phyloP scores from a whole-genome alignment of 1,140 invertebrate genomes.

The Pomacea maculata region DNA sequence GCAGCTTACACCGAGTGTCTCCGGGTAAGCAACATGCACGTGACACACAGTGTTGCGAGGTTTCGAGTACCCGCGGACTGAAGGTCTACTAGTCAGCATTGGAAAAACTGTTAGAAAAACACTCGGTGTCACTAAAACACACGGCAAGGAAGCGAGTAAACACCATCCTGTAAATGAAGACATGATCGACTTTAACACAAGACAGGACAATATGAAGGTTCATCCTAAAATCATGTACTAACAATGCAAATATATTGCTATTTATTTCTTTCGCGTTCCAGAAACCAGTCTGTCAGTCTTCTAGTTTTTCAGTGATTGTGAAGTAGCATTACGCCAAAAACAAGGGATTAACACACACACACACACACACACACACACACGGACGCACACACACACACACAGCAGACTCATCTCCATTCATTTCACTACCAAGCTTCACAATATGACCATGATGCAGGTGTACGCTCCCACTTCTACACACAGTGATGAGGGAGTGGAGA shows the following conservation, averaged over 20 bases:
- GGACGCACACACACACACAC: not conserved
- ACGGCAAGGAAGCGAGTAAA: no score
- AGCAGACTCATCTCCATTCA: no score
- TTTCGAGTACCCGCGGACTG: not conserved
- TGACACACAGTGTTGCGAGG: not conserved
- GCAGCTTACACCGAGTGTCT: not conserved
- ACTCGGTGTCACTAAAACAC: no score
- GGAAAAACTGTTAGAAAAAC: not conserved
- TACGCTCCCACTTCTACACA: conserved; percentile 1
- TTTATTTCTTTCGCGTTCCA: no score
- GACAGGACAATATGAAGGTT: no score
- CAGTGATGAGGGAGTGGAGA: not conserved
- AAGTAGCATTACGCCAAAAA: not conserved
- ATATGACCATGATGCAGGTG: no score
- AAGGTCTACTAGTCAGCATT: not conserved
- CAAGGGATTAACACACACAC: not conserved
- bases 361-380: not conserved
- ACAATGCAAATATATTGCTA: no score
- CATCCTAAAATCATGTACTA: no score
- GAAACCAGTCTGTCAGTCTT: not conserved
- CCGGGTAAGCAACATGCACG: not conserved
- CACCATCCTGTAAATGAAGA: no score
- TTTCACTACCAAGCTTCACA: no score
- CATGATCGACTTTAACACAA: no score
- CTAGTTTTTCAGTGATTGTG: not conserved